Base-by-base conservation (phyloP, 2,113 vertebrate species). In the Pseudorhombus dupliciocellatus region DNA sequence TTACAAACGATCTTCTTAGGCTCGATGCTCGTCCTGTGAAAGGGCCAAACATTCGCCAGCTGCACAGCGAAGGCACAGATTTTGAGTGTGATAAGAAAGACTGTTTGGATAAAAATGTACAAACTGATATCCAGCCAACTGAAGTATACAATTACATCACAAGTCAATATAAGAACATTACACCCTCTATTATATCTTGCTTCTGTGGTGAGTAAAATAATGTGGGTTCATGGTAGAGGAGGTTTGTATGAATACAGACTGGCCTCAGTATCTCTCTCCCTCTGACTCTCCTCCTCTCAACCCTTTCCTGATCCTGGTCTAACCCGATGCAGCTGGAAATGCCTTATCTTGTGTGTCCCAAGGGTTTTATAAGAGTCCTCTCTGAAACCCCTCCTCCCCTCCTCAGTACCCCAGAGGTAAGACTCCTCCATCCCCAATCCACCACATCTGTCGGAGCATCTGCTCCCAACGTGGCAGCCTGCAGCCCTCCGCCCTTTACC, bases 291-390 rank as follows among this genome's bases (percentile, higher is more conserved):
- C 56, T 63, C 57, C 52, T 77, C 26, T 75, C 60, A 67, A 26
- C 66, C 3, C 67, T 42, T 64, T 50, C 69, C 69, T 50, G 76
- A 72, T 78, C 68, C 72, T 75, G 84, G 80, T 84, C 80, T 79
- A 73, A 88, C 87, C 83, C 73, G 77, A 75, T 84, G 64, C 91
- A 93, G 93, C 91, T 89, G 90, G 91, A 94, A 84, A 77, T 90
- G 56, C 91, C 92, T 83, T 92, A 90, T 93, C 87, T 84, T 79
- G 84, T 87, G 85, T 87, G 87, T 80, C 88, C 90, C 65, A 91
- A 92, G 77, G 92, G 90, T 79, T 81, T 87, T 70, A 79, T 83
- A 84, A 88, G 93, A 88, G 77, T 69, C 67, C 88, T 79, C 78
- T 87, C 87, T 85, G 90, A 90, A 81, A 84, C 80, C 82, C 86